Evolutionary conservation across 2,797 vertebrate genomes (phyloP), one percentile per base, ranked within the genome.

Genomic region (Aphelocoma californica): DNA sequence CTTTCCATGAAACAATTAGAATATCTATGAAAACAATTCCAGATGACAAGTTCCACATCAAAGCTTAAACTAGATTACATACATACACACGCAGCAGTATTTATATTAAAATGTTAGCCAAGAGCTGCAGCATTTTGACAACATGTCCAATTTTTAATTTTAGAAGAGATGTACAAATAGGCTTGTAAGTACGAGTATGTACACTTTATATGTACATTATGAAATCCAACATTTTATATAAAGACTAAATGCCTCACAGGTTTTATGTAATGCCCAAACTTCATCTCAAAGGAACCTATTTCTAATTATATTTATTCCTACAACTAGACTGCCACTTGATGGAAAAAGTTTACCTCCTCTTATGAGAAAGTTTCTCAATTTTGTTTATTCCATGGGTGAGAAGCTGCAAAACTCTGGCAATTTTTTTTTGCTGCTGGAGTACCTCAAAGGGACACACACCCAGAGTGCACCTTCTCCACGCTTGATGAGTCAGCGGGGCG

Each of bases 11-110:
- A 92, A 90, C 67, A 91, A 72, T 92, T 54, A 90, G 80, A 87
- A 54, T 80, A 93, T 67, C 57, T 71, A 60, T 7, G 28, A 87
- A 95, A 96, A 82, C 86, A 90, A 92, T 82, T 93, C 64, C 93
- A 95, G 93, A 95, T 92, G 86, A 90, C 66, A 93, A 95, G 32
- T 66, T 90, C 51, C 62, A 95, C 90, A 94, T 79, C 40, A 72
- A 91, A 86, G 34, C 10, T 86, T 44, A 69, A 60, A 81, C 31
- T 51, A 72, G 25, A 90, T 88, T 81, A 83, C n/a, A 72, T 48
- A 62, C 25, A 42, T 45, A 74, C 9, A 81, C 26, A 90, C 0
- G 11, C 17, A 89, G 75, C 54, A 83, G 23, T 48, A 66, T 60
- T 90, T 83, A 64, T 58, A 65, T 64, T 77, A 84, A 78, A 95